A percentile compares a stretch with the other conserved stretches of the same genome.
Evolutionary conservation across 2,888 invertebrate genomes (phyloP).

Genomic region (Yponomeuta evonymella): DNA sequence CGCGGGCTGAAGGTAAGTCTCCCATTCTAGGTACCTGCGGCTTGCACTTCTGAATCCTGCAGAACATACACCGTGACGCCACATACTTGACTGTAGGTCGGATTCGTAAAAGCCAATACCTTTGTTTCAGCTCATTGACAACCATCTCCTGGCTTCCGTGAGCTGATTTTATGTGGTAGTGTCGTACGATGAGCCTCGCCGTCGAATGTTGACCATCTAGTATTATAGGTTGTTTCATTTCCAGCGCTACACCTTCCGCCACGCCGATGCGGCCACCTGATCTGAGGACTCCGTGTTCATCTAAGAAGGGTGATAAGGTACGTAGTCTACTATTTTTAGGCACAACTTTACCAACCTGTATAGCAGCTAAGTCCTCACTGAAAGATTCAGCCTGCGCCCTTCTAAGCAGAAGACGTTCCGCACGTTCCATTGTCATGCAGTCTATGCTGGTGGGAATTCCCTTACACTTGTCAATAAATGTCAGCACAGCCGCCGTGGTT

Average conservation of each 20-base stretch:
- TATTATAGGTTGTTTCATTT: constrained; percentile 16
- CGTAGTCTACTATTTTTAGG: background rate
- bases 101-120: constrained; percentile 26
- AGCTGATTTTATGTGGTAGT: constrained; percentile 22
- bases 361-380: background rate
- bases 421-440: background rate
- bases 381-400: background rate
- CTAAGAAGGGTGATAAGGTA: background rate
- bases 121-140: constrained; percentile 25
- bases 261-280: constrained; percentile 2
- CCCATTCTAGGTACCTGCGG: constrained; percentile 17
- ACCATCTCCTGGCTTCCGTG: constrained; percentile 24
- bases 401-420: background rate
- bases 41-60: constrained; percentile 14
- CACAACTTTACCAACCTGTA: background rate
- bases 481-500: background rate
- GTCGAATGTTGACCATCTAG: constrained; percentile 19
- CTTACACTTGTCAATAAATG: background rate
- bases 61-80: constrained; percentile 17
- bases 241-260: background rate
- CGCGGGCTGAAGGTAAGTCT: constrained; percentile 20
- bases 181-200: constrained; percentile 18
- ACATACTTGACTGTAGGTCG: constrained; percentile 22
- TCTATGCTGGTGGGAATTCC: background rate
- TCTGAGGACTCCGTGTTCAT: constrained; percentile 4